Conservation (phyloP, 1,140 invertebrate genomes). For the Nebria ingens region DNA sequence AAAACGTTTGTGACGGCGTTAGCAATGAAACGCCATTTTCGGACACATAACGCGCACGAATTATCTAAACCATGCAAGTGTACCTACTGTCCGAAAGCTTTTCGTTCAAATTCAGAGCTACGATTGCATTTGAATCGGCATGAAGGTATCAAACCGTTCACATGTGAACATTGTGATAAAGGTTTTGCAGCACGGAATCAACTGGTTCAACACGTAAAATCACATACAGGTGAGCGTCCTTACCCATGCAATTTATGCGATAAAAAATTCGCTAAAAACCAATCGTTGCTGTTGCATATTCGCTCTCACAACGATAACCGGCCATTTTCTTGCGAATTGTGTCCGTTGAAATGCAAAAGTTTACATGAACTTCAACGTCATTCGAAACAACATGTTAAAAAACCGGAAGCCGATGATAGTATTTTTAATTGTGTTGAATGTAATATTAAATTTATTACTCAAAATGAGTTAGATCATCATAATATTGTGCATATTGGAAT, state of each 20-base stretch:
- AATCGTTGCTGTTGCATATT: conserved; percentile 25
- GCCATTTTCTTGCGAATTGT: conserved; percentile 94
- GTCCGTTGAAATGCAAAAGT: conserved; percentile 33
- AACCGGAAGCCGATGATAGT: neutral
- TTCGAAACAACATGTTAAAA: too few relatives aligned
- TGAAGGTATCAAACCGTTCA: neutral
- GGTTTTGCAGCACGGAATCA: neutral
- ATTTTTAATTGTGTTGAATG: neutral
- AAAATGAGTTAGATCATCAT: neutral
- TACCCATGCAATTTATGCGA: neutral
- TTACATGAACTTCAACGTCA: neutral
- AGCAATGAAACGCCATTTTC: conserved; percentile 13
- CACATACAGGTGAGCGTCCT: neutral
- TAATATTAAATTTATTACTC: neutral
- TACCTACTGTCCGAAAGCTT: neutral
- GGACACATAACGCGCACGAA: conserved; percentile 8
- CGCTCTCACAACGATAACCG: conserved; percentile 92
- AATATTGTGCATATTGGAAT: neutral
- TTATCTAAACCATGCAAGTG: conserved; percentile 4
- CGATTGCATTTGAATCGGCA: neutral
- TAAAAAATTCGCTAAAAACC: neutral
- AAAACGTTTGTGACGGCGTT: conserved; percentile 50
- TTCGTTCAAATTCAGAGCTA: neutral
- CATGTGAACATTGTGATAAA: neutral
- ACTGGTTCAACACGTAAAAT: neutral